Evolutionary conservation across 2,113 vertebrate species (phyloP).

Genomic region (Pampusana beccarii): DNA sequence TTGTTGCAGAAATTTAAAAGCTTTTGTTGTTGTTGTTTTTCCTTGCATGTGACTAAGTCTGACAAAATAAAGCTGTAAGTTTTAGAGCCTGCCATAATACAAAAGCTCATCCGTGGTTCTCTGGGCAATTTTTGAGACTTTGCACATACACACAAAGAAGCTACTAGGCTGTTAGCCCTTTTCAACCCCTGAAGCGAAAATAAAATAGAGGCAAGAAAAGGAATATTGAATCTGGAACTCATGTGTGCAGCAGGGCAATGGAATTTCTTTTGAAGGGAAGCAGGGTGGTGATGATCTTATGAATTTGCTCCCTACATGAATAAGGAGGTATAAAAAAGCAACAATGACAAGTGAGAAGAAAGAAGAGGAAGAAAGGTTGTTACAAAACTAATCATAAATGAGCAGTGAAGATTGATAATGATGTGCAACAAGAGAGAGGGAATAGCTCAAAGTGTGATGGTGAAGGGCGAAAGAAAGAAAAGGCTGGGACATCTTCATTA

Average conservation of each 20-base stretch:
- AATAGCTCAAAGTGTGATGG: background rate
- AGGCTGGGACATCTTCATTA: background rate
- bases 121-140: background rate
- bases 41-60: background rate
- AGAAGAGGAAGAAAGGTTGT: background rate
- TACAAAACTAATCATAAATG: background rate
- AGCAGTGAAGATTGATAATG: background rate
- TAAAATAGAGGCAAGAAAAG: background rate
- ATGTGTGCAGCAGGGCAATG: background rate
- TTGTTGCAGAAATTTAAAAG: background rate
- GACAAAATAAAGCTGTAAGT: background rate
- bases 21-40: background rate
- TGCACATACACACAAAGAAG: background rate
- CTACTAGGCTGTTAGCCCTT: background rate
- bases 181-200: background rate
- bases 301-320: background rate
- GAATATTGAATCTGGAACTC: background rate
- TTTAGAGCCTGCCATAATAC: background rate
- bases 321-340: background rate
- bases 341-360: background rate
- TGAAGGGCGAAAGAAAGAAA: background rate
- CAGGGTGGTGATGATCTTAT: background rate
- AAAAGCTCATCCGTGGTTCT: background rate
- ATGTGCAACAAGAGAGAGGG: background rate
- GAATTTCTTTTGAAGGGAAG: background rate